Conservation (phyloP, 2,888 invertebrate genomes). For the Limenitis camilla region DNA sequence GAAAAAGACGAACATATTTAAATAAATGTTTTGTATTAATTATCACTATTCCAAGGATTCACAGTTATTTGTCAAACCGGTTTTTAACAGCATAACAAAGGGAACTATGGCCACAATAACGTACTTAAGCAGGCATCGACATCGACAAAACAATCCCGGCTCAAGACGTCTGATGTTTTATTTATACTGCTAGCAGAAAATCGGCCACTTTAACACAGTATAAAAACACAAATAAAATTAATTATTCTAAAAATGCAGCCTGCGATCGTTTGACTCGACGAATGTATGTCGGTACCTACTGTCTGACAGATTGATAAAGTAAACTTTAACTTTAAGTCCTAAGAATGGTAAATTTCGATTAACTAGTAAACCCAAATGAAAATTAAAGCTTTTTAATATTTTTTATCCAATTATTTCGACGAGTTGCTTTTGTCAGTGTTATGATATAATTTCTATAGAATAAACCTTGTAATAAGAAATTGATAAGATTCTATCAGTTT, state of each 20-base stretch:
- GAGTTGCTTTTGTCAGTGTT: background rate
- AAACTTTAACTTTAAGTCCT: slow-evolving; percentile 26
- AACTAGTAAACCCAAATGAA: too few species aligned
- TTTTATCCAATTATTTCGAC: background rate
- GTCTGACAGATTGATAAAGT: slow-evolving; percentile 44
- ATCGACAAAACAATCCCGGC: slow-evolving; percentile 46
- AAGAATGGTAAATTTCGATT: too few species aligned
- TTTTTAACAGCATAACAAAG: slow-evolving; percentile 8
- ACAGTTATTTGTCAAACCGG: slow-evolving; percentile 10
- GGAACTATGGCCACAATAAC: slow-evolving; percentile 39
- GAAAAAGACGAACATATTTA: slow-evolving; percentile 47
- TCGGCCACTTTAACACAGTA: slow-evolving; percentile 61
- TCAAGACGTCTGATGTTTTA: slow-evolving; percentile 55
- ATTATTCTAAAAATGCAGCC: slow-evolving; percentile 71
- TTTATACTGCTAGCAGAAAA: slow-evolving; percentile 63
- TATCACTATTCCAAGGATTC: too few species aligned
- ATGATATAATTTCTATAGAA: background rate
- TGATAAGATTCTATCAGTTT: slow-evolving; percentile 30
- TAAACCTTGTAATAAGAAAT: background rate
- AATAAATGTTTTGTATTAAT: background rate
- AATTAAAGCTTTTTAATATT: background rate
- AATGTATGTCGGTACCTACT: slow-evolving; percentile 41
- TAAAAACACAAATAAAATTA: slow-evolving; percentile 66
- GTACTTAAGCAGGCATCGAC: slow-evolving; percentile 47
- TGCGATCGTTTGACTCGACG: slow-evolving; percentile 42